These are phyloP conservation scores for Dynastes tityus DNA, from an alignment of 2,888 invertebrate genomes.

Conservation along the genomic window DNA sequence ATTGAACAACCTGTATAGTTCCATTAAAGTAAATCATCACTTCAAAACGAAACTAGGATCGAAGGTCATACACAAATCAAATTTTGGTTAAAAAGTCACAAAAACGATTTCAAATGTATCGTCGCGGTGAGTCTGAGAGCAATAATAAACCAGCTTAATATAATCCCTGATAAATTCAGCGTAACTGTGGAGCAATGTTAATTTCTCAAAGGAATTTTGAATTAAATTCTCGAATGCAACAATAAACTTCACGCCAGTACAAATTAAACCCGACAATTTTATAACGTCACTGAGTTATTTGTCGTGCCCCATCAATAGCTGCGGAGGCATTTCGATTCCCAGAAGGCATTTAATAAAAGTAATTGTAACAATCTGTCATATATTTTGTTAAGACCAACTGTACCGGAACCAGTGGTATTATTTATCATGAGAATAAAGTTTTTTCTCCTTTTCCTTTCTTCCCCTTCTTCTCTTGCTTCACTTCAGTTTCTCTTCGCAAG, in stretches of 20 bases:
- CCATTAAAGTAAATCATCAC: neutral
- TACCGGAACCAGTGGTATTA: constrained; percentile 46
- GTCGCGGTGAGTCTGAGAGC: neutral
- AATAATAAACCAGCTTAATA: constrained; percentile 28
- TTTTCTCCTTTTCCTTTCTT: constrained; percentile 34
- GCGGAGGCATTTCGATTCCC: constrained; percentile 44
- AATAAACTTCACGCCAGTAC: constrained; percentile 47
- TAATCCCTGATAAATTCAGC: constrained; percentile 33
- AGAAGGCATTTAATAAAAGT: constrained; percentile 46
- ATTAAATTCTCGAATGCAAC: constrained; percentile 50
- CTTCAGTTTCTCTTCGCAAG: constrained; percentile 13
- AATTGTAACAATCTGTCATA: constrained; percentile 50
- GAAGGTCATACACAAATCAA: neutral
- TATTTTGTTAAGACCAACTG: constrained; percentile 43
- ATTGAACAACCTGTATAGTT: neutral
- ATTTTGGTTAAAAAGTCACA: constrained; percentile 11
- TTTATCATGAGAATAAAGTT: constrained; percentile 49
- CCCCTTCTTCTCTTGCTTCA: constrained; percentile 3
- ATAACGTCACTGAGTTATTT: constrained; percentile 48
- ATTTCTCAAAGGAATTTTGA: constrained; percentile 48
- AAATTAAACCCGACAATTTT: constrained; percentile 49
- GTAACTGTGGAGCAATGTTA: constrained; percentile 41
- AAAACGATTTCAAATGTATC: neutral
- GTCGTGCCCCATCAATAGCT: constrained; percentile 35
- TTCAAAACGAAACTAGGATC: constrained; percentile 1